Conservation (phyloP, 2,888 invertebrate genomes). For the Drosophila mimetica region DNA sequence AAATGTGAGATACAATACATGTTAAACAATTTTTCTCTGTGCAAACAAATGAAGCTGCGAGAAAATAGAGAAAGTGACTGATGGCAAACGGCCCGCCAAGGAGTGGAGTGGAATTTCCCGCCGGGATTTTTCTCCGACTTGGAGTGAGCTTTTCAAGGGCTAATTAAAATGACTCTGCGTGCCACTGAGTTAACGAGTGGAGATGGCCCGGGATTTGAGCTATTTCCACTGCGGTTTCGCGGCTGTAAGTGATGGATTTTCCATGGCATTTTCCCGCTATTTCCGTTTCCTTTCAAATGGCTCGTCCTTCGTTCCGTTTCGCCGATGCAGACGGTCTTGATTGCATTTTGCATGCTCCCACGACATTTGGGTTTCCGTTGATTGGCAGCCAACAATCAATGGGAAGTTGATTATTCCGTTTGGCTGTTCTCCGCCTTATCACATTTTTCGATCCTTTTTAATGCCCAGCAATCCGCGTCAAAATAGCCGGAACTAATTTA, state of each 20-base stretch:
- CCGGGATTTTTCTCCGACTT: slow-evolving; percentile 5
- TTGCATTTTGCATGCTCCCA: slow-evolving; percentile 23
- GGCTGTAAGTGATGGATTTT: slow-evolving; percentile 8
- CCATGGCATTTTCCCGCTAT: background rate
- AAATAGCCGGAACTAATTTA: slow-evolving; percentile 36
- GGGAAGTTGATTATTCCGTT: slow-evolving; percentile 30
- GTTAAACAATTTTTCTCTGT: background rate
- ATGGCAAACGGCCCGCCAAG: background rate
- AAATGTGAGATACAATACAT: no score
- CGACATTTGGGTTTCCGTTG: slow-evolving; percentile 19
- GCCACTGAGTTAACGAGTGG: background rate
- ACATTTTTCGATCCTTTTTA: background rate
- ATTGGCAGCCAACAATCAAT: slow-evolving; percentile 28
- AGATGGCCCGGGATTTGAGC: background rate
- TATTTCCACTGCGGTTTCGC: slow-evolving; percentile 22
- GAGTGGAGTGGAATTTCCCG: slow-evolving; percentile 7
- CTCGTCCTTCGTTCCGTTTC: background rate
- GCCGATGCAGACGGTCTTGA: background rate
- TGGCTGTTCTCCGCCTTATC: background rate
- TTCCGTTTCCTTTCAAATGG: background rate
- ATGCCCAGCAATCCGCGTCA: slow-evolving; percentile 5
- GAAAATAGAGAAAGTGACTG: background rate
- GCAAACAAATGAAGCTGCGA: background rate
- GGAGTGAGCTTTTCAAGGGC: background rate
- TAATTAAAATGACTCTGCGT: slow-evolving; percentile 20